Base-by-base conservation (phyloP, 2,888 invertebrate species). In the Copidosoma aretas region DNA sequence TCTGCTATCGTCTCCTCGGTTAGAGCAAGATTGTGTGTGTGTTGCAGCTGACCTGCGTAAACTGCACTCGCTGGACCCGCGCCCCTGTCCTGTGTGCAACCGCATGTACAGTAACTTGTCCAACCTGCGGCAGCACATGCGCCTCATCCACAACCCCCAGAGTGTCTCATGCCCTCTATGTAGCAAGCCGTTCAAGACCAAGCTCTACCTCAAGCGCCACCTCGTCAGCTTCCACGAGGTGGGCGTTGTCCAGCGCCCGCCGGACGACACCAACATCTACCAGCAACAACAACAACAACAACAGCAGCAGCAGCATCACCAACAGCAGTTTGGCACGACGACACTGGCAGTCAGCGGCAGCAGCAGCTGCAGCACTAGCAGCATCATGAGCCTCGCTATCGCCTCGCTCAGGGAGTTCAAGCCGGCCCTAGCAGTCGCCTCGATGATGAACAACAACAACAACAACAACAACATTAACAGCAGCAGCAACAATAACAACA, bases 61-160 rank as follows among this genome's bases (percentile, higher is more conserved):
- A 82, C 84, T 84, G 81, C 85, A 85, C 83, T 85, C 85, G 80
- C 84, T 86, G 83, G 86, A 86, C 82, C 85, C 86, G 79, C 86
- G 88, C 80, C 88, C 88, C 74, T 89, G 89, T 84, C 87, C 87
- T 77, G 87, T 88, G 81, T 89, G 89, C 85, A 88, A 88, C 79
- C 87, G 88, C 80, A 87, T 88, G 79, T 89, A 89, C 86, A 88
- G 88, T 84, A 89, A 89, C 84, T 85, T 89, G 78, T 88, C 88
- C 77, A 89, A 89, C 84, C 85, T 89, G 76, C 85, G 89, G 73
- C 89, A 89, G 80, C 89, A 89, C 84, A 87, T 89, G 85, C 87
- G 88, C 82, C 86, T 89, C 77, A 89, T 89, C 81, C 89, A 89
- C 83, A 87, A 87, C 83, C 88, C 89, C 73, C 88, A 87, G 79